Conservation (phyloP, 2,113 vertebrate genomes). For the Grallaria varia region DNA sequence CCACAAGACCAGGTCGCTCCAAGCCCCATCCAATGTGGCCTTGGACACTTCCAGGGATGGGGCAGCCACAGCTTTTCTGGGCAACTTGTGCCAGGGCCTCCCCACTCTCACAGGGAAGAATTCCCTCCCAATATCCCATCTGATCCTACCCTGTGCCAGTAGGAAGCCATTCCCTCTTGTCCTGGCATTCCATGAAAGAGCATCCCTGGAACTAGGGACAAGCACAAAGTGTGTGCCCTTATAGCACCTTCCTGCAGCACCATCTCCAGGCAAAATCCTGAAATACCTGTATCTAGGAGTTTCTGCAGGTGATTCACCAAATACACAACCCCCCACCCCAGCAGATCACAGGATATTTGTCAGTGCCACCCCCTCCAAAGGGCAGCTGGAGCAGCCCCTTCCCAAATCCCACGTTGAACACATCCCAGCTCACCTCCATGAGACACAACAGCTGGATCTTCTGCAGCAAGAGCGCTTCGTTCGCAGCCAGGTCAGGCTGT, state of each 20-base stretch:
- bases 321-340: too few relatives aligned
- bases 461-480: conserved; percentile 90
- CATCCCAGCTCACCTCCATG: conserved; percentile 86
- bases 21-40: fast-evolving
- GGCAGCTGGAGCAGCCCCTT: not conserved
- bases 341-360: not conserved
- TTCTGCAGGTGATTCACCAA: fast-evolving
- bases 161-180: not conserved
- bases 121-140: not conserved
- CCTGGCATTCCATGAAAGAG: not conserved
- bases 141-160: not conserved
- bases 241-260: not conserved
- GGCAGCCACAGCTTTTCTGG: not conserved
- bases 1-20: not conserved
- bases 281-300: not conserved
- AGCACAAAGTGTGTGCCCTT: not conserved
- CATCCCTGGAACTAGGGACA: not conserved
- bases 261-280: not conserved
- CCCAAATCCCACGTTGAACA: not conserved
- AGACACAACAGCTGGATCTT: conserved; percentile 96
- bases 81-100: not conserved
- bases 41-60: not conserved
- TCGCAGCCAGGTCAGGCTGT: conserved; percentile 92
- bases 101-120: fast-evolving
- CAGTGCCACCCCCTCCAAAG: not conserved